Percentiles rank a stretch among this genome's conserved stretches.
Evolutionary conservation across 2,888 invertebrate genomes (phyloP).

Genomic region (Oscheius sp.): DNA sequence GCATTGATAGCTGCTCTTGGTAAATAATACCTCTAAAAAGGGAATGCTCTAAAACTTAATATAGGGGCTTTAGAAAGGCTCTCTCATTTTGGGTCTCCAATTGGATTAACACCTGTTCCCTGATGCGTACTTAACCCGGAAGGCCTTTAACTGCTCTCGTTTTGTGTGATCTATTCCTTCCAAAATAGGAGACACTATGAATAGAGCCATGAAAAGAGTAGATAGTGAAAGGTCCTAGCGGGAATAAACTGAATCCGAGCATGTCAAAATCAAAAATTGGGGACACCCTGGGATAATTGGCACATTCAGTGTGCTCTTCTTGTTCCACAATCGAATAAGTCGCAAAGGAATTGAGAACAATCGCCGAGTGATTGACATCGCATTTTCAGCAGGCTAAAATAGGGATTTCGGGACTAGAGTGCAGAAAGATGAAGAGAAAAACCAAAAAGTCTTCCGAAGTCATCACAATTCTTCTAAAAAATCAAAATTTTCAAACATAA

Average conservation of each 20-base stretch:
- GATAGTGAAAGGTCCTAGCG: neutral
- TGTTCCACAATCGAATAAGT: conserved; percentile 31
- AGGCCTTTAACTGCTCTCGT: neutral
- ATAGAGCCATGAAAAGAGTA: neutral
- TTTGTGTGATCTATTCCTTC: too few species aligned
- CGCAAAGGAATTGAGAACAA: conserved; percentile 32
- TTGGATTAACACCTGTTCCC: neutral
- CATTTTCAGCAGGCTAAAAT: conserved; percentile 7
- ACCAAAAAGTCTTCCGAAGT: too few species aligned
- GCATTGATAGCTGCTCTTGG: too few species aligned
- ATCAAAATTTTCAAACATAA: too few species aligned
- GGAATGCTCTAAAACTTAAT: too few species aligned
- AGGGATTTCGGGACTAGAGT: neutral
- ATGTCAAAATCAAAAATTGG: conserved; percentile 27
- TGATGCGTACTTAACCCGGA: neutral
- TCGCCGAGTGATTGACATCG: conserved; percentile 25
- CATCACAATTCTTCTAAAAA: too few species aligned
- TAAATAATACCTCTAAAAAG: too few species aligned
- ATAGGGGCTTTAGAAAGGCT: too few species aligned
- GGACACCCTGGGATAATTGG: conserved; percentile 25
- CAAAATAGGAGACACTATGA: neutral
- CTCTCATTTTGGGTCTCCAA: too few species aligned
- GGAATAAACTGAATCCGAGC: conserved; percentile 11
- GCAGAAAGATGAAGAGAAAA: too few species aligned
- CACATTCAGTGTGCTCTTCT: conserved; percentile 30